Evolutionary conservation across 2,888 invertebrate genomes (phyloP).

Genomic region (Leucoma salicis): DNA sequence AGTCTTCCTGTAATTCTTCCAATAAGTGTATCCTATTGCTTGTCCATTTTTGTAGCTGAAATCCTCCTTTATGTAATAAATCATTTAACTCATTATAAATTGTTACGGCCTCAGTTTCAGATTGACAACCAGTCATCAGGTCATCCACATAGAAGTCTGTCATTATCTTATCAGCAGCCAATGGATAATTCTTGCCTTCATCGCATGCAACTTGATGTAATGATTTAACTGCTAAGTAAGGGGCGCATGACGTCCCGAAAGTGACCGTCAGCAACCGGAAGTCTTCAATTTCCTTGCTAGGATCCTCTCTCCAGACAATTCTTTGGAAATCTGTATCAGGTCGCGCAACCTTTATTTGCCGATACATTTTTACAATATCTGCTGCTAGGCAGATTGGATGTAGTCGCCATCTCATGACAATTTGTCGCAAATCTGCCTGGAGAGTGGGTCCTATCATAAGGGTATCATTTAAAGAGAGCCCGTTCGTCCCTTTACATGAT

Average conservation of each 20-base stretch:
- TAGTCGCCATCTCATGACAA: not conserved
- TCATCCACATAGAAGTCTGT: conserved; percentile 11
- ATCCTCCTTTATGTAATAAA: conserved; percentile 6
- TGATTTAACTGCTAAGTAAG: conserved; percentile 5
- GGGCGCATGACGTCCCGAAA: conserved; percentile 11
- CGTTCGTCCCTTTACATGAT: conserved; percentile 12
- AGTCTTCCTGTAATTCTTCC: not conserved
- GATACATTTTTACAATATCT: conserved; percentile 18
- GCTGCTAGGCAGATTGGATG: not conserved
- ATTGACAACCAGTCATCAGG: conserved; percentile 3
- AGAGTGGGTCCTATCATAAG: conserved; percentile 18
- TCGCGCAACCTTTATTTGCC: conserved; percentile 6
- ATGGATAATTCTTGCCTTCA: conserved; percentile 4
- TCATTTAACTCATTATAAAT: conserved; percentile 4
- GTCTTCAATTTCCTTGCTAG: not conserved
- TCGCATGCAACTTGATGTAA: conserved; percentile 7
- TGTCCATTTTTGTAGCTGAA: conserved; percentile 12
- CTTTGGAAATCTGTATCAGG: conserved; percentile 12
- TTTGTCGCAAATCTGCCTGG: conserved; percentile 12
- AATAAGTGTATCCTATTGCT: not conserved
- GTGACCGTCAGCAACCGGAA: conserved; percentile 3
- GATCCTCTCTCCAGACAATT: conserved; percentile 2
- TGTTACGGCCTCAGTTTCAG: not conserved
- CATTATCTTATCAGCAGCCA: conserved; percentile 1
- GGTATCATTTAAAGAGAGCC: not conserved